phyloP scores from a whole-genome alignment of 1,140 invertebrate species.

The Drosophila nikananu region DNA sequence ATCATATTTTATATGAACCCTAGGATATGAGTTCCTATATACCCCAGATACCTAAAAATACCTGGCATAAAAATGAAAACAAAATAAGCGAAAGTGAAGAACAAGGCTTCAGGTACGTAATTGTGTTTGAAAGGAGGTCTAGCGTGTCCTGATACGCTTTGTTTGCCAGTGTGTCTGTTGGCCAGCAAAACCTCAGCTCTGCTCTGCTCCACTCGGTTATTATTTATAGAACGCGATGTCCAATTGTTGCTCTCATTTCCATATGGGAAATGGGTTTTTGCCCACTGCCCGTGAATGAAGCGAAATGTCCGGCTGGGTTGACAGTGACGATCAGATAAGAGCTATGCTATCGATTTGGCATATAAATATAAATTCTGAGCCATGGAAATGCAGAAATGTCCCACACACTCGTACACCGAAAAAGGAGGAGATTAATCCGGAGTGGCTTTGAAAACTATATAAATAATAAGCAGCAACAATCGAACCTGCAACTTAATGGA shows the following conservation, averaged over 20 bases:
- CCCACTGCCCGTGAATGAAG: conserved; percentile 38
- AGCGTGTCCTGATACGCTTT: conserved; percentile 67
- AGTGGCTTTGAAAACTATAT: neutral
- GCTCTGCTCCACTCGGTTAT: conserved; percentile 26
- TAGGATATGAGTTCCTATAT: neutral
- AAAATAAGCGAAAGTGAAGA: conserved; percentile 42
- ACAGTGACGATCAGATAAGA: conserved; percentile 47
- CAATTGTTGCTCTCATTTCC: conserved; percentile 56
- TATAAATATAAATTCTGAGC: conserved; percentile 9
- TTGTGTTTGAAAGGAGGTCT: conserved; percentile 33
- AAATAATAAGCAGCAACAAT: too few relatives aligned
- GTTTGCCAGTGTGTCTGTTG: conserved; percentile 27
- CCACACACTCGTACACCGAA: conserved; percentile 20
- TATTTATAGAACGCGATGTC: conserved; percentile 48
- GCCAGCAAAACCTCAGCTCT: conserved; percentile 21
- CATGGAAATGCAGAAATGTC: conserved; percentile 27
- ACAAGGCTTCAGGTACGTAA: conserved; percentile 12
- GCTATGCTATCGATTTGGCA: conserved; percentile 32
- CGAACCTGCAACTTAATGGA: accelerated
- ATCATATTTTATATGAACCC: neutral
- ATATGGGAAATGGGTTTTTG: conserved; percentile 36
- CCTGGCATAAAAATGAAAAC: conserved; percentile 31
- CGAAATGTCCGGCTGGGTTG: conserved; percentile 38
- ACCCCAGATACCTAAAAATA: conserved; percentile 3
- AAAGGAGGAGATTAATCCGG: neutral